These are phyloP conservation scores for Ctenicera cuprea DNA, from an alignment of 2,888 invertebrate species.

Conservation along the genomic window DNA sequence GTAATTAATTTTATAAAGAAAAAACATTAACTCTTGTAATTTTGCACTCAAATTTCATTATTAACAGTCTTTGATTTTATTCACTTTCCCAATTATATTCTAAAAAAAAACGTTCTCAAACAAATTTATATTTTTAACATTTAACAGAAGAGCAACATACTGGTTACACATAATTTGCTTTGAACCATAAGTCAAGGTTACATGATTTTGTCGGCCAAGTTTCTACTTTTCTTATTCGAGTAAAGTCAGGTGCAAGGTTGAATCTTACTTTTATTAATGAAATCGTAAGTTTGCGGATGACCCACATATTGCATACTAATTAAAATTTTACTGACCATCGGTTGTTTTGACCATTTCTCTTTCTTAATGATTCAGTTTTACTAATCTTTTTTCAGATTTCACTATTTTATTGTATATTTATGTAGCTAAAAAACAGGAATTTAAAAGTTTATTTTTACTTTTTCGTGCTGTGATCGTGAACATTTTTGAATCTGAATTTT, in stretches of 20 bases:
- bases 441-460: neutral
- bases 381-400: neutral
- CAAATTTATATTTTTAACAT: too few relatives aligned
- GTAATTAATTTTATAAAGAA: too few relatives aligned
- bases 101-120: too few relatives aligned
- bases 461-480: too few relatives aligned
- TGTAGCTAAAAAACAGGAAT: neutral
- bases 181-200: conserved; percentile 53
- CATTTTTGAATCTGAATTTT: too few relatives aligned
- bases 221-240: conserved; percentile 53
- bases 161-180: neutral
- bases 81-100: too few relatives aligned
- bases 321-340: neutral
- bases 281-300: conserved; percentile 38
- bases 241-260: conserved; percentile 57
- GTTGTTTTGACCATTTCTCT: neutral
- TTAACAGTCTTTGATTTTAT: too few relatives aligned
- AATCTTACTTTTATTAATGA: conserved; percentile 50
- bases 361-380: conserved; percentile 7
- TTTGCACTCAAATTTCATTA: too few relatives aligned
- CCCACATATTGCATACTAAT: conserved; percentile 37
- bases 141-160: too few relatives aligned
- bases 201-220: conserved; percentile 56
- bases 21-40: too few relatives aligned
- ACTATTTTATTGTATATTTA: too few relatives aligned